Percentiles rank a stretch among this genome's conserved stretches.
Conservation (phyloP, 1,140 invertebrate genomes). For the Harpegnathos saltator region DNA sequence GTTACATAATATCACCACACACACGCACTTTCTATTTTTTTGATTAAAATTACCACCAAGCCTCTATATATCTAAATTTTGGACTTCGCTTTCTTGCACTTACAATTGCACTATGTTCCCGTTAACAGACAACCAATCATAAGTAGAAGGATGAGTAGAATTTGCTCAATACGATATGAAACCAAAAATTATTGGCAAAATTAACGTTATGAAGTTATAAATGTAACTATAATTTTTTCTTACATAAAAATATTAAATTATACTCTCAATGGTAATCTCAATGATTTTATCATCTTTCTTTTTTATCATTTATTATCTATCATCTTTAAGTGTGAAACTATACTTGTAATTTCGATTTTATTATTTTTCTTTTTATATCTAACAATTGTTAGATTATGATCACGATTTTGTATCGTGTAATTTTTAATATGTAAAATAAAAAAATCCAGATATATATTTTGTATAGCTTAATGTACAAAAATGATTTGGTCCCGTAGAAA, state of each 20-base stretch:
- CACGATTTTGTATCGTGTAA: neutral
- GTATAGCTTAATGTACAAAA: slow-evolving; percentile 23
- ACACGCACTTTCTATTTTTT: slow-evolving; percentile 68
- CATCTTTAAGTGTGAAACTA: slow-evolving; percentile 21
- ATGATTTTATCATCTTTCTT: neutral
- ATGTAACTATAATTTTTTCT: slow-evolving; percentile 7
- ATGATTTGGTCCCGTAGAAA: slow-evolving; percentile 40
- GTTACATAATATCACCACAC: slow-evolving; percentile 70
- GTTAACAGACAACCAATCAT: slow-evolving; percentile 68
- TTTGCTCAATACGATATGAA: neutral
- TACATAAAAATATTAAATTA: slow-evolving; percentile 22
- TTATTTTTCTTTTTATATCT: neutral
- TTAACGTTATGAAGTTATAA: slow-evolving; percentile 14
- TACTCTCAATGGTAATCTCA: neutral
- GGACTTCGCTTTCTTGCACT: slow-evolving; percentile 67
- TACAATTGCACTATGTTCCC: slow-evolving; percentile 48
- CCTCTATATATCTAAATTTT: slow-evolving; percentile 78
- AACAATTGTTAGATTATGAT: neutral
- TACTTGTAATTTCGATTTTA: neutral
- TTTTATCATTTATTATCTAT: no score
- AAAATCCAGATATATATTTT: neutral
- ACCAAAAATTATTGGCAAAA: neutral
- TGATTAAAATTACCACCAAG: slow-evolving; percentile 79
- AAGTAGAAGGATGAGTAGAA: neutral
- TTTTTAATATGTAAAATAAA: neutral